Conservation (phyloP, 2,888 invertebrate genomes). For the Augochlorella aurata region DNA sequence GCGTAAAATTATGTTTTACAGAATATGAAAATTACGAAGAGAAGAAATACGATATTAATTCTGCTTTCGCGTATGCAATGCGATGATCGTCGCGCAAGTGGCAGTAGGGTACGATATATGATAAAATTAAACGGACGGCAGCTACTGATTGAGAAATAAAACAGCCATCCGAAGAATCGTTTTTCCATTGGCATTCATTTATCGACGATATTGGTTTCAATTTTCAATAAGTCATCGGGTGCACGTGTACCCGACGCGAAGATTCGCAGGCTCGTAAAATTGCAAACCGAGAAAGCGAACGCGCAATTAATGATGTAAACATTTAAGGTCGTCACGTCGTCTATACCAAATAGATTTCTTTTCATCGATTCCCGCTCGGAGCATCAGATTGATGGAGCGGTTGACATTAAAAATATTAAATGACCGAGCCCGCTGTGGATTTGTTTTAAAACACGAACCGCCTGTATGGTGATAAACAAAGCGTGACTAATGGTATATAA, state of each 20-base stretch:
- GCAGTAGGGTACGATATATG: neutral
- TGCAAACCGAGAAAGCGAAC: neutral
- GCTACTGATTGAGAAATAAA: neutral
- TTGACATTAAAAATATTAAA: constrained; percentile 6
- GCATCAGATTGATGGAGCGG: neutral
- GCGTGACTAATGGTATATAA: neutral
- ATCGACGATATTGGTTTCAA: neutral
- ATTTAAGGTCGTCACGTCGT: constrained; percentile 1
- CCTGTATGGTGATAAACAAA: neutral
- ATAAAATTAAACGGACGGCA: neutral
- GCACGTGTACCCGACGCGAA: neutral
- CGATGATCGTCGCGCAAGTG: neutral
- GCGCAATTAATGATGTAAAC: neutral
- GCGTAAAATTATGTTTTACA: no score
- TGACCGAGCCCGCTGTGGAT: neutral
- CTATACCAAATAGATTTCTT: neutral
- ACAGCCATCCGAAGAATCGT: neutral
- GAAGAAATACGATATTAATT: neutral
- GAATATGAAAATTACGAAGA: no score
- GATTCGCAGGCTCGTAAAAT: neutral
- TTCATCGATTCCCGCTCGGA: neutral
- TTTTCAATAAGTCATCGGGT: neutral
- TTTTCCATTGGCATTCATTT: neutral
- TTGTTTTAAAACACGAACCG: neutral
- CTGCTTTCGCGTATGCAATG: neutral